A percentile compares a stretch with the other conserved stretches of the same genome.
Evolutionary conservation across 2,888 invertebrate species (phyloP).

Genomic region (Gortyna flavago): DNA sequence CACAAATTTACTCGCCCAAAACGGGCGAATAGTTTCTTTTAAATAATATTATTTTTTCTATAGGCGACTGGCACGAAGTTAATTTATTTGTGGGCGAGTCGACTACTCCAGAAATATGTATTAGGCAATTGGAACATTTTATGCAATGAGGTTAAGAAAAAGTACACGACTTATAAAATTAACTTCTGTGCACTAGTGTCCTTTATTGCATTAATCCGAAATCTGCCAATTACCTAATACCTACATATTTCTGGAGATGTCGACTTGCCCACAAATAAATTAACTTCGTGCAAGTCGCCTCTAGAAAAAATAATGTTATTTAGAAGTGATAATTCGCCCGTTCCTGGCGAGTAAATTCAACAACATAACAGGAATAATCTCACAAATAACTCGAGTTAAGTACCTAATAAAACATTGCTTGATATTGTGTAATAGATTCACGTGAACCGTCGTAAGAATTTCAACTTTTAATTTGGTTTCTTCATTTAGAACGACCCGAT

Average conservation of each 20-base stretch:
- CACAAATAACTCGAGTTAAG: conserved; percentile 64
- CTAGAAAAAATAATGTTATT: background rate
- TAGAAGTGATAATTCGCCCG: background rate
- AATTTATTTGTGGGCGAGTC: too few species aligned
- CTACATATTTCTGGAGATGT: background rate
- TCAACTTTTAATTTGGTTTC: conserved; percentile 77
- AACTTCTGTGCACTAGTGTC: background rate
- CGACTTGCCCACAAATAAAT: too few species aligned
- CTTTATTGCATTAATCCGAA: background rate
- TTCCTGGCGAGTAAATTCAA: conserved; percentile 13
- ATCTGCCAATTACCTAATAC: background rate
- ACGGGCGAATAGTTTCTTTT: background rate
- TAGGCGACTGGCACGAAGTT: background rate
- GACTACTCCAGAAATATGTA: too few species aligned
- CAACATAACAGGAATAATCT: conserved; percentile 69
- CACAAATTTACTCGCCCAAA: background rate
- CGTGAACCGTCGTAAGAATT: conserved; percentile 72
- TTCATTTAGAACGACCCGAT: conserved; percentile 69
- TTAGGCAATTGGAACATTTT: background rate
- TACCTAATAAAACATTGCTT: conserved; percentile 63
- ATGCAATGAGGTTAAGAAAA: background rate
- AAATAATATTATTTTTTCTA: background rate
- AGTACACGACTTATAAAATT: background rate
- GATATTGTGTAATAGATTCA: conserved; percentile 71
- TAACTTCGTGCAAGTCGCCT: too few species aligned